Conservation (phyloP, 2,888 invertebrate species). For the Phyllotreta cruciferae region DNA sequence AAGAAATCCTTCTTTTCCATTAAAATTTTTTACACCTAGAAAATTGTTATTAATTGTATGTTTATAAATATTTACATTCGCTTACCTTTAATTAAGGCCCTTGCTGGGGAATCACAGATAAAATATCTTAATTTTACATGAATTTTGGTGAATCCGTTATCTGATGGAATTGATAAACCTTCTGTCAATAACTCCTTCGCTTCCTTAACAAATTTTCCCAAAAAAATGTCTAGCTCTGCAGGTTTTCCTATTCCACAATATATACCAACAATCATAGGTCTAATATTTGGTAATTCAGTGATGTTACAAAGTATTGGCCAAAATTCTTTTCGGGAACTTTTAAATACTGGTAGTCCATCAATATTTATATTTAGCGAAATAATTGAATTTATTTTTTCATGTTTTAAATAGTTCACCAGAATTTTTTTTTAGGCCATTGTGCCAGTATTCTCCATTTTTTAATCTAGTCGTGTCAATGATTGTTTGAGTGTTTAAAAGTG, state of each 20-base stretch:
- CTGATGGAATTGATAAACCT: constrained; percentile 19
- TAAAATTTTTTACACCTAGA: constrained; percentile 36
- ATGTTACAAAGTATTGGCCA: constrained; percentile 6
- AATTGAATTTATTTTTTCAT: background rate
- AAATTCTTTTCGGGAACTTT: background rate
- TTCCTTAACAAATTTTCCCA: constrained; percentile 38
- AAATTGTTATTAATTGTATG: constrained; percentile 2
- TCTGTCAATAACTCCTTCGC: constrained; percentile 30
- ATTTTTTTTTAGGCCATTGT: background rate
- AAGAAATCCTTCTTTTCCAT: constrained; percentile 38
- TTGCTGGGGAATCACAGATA: constrained; percentile 40
- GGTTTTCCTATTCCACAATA: constrained; percentile 38
- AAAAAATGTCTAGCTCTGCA: constrained; percentile 21
- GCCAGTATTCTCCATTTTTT: constrained; percentile 6
- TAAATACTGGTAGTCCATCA: background rate
- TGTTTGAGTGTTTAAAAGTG: constrained; percentile 15
- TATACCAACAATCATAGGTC: constrained; percentile 38
- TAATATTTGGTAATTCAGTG: constrained; percentile 7
- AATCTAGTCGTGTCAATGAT: constrained; percentile 12
- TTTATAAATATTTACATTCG: constrained; percentile 10
- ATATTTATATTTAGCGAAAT: constrained; percentile 2
- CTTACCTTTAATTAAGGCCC: constrained; percentile 42
- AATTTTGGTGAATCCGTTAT: constrained; percentile 20
- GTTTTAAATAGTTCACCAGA: background rate
- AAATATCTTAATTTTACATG: constrained; percentile 35